Base-by-base conservation (phyloP, 37 sponge, comb jelly and placozoan species). In the Haliclona indistincta region DNA sequence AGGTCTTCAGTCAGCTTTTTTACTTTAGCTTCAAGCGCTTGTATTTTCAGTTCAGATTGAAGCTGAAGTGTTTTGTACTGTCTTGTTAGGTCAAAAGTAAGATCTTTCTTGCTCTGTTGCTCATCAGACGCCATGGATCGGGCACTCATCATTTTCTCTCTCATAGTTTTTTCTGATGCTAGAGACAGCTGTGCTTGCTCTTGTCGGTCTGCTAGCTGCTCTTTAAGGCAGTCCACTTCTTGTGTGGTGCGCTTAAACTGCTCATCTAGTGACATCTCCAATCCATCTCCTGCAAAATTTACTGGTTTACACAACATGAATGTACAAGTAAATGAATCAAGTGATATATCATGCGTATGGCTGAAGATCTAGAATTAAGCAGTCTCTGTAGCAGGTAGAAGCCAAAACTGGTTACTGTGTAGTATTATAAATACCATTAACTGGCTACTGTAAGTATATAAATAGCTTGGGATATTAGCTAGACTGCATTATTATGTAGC, bases 61-160 rank as follows among this genome's bases (percentile, higher is more conserved):
- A 58, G 58, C 82, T 88, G 81, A 78, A 93, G 80, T 32, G 89
- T 68, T 68, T 88, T 93, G 86, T 88, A 93, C 67, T 93, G 93
- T 3, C 93, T 60, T 22, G 93, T 81, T 65, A 93, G 45, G 40
- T 93, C 93, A 43, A 54, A 54, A 15, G 73, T 25, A 7, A 89
- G 52, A n/a, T 78, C 84, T 67, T 38, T 73, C 70, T 87, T 91
- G 43, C 34, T 74, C 5, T 45, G 15, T 51, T 78, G 77, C 44
- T 91, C 92, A 41, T 87, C 88, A 6, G 56, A 37, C 26, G 87
- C 62, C 26, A 49, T 76, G 4, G 42, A 60, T 52, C 70, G 73
- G 0, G 82, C 79, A 25, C 77, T 84, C n/a, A 26, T 19, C 65
- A 91, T 37, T 33, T 69, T 56, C 19, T 71, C 80, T 55, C 75